A percentile compares a stretch with the other conserved stretches of the same genome.
These are phyloP conservation scores for Dysdera silvatica DNA, from an alignment of 1,140 invertebrate genomes.

Conservation along the genomic window DNA sequence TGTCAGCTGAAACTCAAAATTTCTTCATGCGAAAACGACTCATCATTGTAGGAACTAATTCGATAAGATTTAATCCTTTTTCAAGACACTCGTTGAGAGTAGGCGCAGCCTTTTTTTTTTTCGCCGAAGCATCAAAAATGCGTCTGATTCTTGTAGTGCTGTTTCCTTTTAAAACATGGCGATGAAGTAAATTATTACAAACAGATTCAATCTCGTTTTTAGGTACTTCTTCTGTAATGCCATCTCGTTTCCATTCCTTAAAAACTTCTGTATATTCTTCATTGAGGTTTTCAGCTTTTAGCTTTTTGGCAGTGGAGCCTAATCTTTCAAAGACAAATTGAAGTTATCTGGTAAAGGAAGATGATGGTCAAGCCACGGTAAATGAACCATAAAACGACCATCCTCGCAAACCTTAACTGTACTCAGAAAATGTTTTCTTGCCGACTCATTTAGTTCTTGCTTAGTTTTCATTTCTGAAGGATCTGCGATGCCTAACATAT, in stretches of 20 bases:
- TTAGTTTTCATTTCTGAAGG: constrained; percentile 34
- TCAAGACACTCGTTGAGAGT: constrained; percentile 21
- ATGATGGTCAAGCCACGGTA: constrained; percentile 38
- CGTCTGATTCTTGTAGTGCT: constrained; percentile 23
- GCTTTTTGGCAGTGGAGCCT: constrained; percentile 26
- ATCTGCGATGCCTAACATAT: constrained; percentile 41
- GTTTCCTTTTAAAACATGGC: constrained; percentile 24
- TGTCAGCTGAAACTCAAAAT: constrained; percentile 11
- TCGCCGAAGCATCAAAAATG: constrained; percentile 13
- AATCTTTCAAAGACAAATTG: constrained; percentile 31
- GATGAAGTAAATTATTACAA: constrained; percentile 40
- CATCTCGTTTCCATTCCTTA: constrained; percentile 35
- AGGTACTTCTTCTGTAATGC: constrained; percentile 38
- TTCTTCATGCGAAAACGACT: constrained; percentile 12
- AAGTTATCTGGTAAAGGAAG: constrained; percentile 32
- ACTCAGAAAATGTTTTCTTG: constrained; percentile 34
- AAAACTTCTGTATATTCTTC: constrained; percentile 39
- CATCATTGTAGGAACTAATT: constrained; percentile 36
- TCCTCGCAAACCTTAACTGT: constrained; percentile 34
- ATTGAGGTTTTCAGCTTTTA: constrained; percentile 31
- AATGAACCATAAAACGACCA: constrained; percentile 36
- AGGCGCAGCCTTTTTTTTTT: neutral
- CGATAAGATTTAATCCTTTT: constrained; percentile 7
- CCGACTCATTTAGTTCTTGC: constrained; percentile 32
- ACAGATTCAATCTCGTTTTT: constrained; percentile 22